Conservation (phyloP, 2,797 vertebrate genomes). For the Cebuella pygmaea region DNA sequence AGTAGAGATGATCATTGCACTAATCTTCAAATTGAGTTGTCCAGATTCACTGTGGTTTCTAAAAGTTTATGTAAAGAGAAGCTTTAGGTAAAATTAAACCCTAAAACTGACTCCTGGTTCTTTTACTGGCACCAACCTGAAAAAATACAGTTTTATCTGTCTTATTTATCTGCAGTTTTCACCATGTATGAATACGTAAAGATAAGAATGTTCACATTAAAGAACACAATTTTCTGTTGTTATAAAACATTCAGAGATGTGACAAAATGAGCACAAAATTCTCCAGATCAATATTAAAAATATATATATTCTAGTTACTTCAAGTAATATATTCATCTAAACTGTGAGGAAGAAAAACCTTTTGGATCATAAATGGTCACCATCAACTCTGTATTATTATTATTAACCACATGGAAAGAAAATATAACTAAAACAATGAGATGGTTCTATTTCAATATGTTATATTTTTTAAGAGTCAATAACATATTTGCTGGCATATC, state of each 20-base stretch:
- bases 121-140: neutral
- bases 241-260: neutral
- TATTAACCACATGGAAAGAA: neutral
- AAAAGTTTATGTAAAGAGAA: neutral
- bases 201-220: neutral
- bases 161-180: neutral
- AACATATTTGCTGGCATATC: neutral
- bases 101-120: neutral
- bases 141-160: neutral
- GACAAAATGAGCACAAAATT: neutral
- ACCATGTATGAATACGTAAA: neutral
- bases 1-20: neutral
- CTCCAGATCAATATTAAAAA: neutral
- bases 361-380: neutral
- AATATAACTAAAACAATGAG: neutral
- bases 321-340: neutral
- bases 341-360: neutral
- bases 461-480: neutral
- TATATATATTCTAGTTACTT: neutral
- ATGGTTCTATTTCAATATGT: neutral
- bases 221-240: neutral
- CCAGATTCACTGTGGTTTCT: neutral
- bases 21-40: neutral
- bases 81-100: neutral
- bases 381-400: neutral